Evolutionary conservation across 1,140 invertebrate species (phyloP), one percentile per base, ranked within the genome.

Genomic region (Lamellibrachia luymesi): DNA sequence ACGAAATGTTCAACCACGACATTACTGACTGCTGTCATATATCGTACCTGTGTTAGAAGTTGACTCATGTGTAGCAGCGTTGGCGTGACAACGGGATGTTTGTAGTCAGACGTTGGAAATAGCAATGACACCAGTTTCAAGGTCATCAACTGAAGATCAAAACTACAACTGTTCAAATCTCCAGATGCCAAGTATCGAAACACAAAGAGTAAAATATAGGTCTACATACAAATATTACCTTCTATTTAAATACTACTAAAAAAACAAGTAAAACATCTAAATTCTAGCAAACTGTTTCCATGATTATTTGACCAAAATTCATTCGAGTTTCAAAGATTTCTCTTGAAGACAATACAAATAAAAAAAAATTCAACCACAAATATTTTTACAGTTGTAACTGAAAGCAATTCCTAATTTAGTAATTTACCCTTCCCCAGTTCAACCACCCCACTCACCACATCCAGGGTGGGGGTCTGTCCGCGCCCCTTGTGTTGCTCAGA

Each of bases 71-170:
- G 98, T 90, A 98, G 96, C 92, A 98, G 96, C 94, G 97, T 97
- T 90, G 98, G 98, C 13, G 98, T 98, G 51, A 97, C 97, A n/a
- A 99, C 97, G 2, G 97, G 97, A 97, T 99, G 98, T 51, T 97
- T 96, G 95, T 98, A 98, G 96, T 99, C 98, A 0, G 98, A 99
- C 1, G 98, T 98, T 25, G 98, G 98, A 96, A 98, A 99, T 56
- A 99, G 95, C 25, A 98, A 95, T 10, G 95, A 94, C 6, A 96
- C 94, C 91, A 97, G 94, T 94, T 96, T 96, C 64, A 99, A 97
- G 94, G 98, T 97, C 94, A 98, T 96, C 50, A 99, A 95, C 97
- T 97, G 95, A 93, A 97, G 97, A 94, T 94, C 95, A 51, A 91
- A 91, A 4, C 8, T n/a, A 91, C 8, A n/a, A 91, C 91, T 25